phyloP scores from a whole-genome alignment of 2,113 vertebrate species.

The Entomyzon cyanotis region DNA sequence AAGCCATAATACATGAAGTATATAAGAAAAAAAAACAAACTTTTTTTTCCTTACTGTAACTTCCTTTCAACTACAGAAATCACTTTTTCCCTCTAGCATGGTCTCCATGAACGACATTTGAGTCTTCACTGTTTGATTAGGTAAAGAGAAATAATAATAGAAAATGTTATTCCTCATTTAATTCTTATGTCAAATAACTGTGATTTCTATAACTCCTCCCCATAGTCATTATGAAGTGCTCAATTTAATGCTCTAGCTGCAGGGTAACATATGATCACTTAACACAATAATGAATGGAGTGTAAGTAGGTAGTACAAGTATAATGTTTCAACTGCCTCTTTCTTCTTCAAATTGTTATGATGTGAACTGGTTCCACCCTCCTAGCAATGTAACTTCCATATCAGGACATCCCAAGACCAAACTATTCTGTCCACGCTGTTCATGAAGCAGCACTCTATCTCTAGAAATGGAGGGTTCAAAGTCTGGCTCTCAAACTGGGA shows the following conservation, averaged over 20 bases:
- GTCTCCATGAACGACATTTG: not conserved
- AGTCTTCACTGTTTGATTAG: not conserved
- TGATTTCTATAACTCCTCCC: not conserved
- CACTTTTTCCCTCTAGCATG: not conserved
- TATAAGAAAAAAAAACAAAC: not conserved
- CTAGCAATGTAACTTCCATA: not conserved
- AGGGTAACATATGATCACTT: not conserved
- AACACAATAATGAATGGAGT: not conserved
- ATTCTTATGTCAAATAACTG: not conserved
- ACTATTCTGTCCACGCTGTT: not conserved
- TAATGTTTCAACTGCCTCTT: not conserved
- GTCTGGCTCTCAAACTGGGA: not conserved
- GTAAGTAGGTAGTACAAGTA: not conserved
- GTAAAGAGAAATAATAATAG: not conserved
- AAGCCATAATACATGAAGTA: not conserved
- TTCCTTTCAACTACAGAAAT: not conserved
- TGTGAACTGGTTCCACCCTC: not conserved
- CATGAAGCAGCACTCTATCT: not conserved
- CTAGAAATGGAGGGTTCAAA: not conserved
- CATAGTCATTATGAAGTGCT: not conserved
- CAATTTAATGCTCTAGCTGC: not conserved
- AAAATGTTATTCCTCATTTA: not conserved
- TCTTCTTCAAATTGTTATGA: not conserved
- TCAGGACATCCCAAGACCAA: not conserved
- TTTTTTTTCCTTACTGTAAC: not conserved